Conservation (phyloP, 2,888 invertebrate genomes). For the Zaprionus obscuricornis region DNA sequence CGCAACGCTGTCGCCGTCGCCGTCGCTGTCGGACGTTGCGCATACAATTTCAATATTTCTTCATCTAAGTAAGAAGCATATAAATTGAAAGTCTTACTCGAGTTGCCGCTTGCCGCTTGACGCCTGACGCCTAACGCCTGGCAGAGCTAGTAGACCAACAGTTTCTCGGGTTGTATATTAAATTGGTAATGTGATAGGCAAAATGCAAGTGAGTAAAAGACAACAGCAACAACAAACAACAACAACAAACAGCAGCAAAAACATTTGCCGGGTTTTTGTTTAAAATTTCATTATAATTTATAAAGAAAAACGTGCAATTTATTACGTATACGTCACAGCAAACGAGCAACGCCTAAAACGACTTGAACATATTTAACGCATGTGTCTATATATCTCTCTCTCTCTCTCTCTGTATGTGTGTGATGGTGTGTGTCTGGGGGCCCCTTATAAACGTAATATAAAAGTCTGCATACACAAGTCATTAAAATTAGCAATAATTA, state of each 20-base stretch:
- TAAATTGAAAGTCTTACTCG: conserved; percentile 72
- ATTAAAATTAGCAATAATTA: conserved; percentile 71
- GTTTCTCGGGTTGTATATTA: conserved; percentile 42
- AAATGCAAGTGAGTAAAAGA: background rate
- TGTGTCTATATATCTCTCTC: conserved; percentile 44
- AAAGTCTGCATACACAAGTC: no score
- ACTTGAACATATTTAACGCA: no score
- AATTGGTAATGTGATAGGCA: conserved; percentile 66
- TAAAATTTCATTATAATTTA: conserved; percentile 12
- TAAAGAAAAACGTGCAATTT: no score
- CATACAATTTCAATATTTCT: conserved; percentile 76
- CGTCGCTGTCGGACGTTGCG: conserved; percentile 22
- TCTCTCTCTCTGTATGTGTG: no score
- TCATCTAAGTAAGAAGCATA: conserved; percentile 37
- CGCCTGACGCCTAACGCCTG: conserved; percentile 18
- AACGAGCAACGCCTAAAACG: no score
- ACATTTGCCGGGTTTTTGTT: no score
- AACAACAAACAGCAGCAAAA: no score
- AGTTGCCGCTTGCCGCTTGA: conserved; percentile 48
- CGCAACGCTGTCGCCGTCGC: conserved; percentile 37
- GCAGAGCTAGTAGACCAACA: conserved; percentile 3
- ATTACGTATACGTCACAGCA: conserved; percentile 63
- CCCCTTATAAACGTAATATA: conserved; percentile 41
- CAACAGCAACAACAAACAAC: no score
- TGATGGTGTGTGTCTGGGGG: conserved; percentile 1